Evolutionary conservation across 2,888 invertebrate species (phyloP).

Genomic region (Lomographa bimaculata): DNA sequence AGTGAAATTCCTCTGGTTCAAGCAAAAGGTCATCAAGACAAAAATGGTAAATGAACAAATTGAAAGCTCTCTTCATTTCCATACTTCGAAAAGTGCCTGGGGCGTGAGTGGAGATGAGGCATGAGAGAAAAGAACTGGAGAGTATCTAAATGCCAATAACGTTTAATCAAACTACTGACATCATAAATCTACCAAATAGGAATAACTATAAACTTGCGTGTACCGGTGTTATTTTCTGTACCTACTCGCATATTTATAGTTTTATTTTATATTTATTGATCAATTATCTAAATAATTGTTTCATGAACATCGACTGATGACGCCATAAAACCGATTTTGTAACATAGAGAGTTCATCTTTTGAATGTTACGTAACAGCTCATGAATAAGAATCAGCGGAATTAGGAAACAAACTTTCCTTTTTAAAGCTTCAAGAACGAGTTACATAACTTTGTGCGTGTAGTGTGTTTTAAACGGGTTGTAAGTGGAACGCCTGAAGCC

Average conservation of each 20-base stretch:
- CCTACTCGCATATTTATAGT: too few relatives aligned
- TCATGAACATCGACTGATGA: conserved; percentile 8
- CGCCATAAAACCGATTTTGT: conserved; percentile 13
- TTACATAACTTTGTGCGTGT: conserved; percentile 19
- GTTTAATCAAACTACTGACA: conserved; percentile 4
- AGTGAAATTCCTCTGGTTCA: conserved; percentile 20
- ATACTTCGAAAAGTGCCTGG: conserved; percentile 23
- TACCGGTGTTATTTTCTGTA: too few relatives aligned
- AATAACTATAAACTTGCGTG: too few relatives aligned
- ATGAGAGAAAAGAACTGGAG: conserved; percentile 16
- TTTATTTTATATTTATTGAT: too few relatives aligned
- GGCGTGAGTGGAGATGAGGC: conserved; percentile 10
- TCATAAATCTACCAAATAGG: conserved; percentile 1
- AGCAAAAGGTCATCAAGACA: conserved; percentile 31
- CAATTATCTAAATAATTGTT: conserved; percentile 1
- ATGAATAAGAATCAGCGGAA: conserved; percentile 25
- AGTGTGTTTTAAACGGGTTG: conserved; percentile 25
- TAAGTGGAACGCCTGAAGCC: conserved; percentile 21
- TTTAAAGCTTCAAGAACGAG: conserved; percentile 26
- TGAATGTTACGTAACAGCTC: conserved; percentile 18
- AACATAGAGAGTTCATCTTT: conserved; percentile 22
- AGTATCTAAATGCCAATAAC: conserved; percentile 17
- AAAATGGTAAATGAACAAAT: conserved; percentile 24
- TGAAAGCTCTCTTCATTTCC: conserved; percentile 27
- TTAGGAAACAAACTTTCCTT: conserved; percentile 31